phyloP scores from a whole-genome alignment of 2,888 invertebrate species.

The Oligia strigilis region DNA sequence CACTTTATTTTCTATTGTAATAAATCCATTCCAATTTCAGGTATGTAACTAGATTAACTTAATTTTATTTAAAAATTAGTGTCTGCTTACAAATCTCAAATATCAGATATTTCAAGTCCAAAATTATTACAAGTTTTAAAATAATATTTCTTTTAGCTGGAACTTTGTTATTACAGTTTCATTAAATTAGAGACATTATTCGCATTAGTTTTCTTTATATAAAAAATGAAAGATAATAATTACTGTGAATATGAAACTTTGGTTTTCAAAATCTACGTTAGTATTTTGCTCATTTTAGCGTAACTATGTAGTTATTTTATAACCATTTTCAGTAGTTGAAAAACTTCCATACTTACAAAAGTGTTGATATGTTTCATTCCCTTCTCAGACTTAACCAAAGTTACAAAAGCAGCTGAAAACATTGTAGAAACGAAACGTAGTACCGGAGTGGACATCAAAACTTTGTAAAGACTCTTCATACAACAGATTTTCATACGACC shows the following conservation, averaged over 20 bases:
- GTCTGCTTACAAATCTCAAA: slow-evolving; percentile 20
- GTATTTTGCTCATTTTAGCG: not conserved
- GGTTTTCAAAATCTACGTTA: not conserved
- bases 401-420: slow-evolving; percentile 17
- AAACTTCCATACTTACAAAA: not conserved
- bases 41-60: slow-evolving; percentile 30
- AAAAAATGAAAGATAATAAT: slow-evolving; percentile 2
- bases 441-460: slow-evolving; percentile 39
- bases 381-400: slow-evolving; percentile 11
- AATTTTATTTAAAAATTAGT: slow-evolving; percentile 30
- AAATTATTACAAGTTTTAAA: slow-evolving; percentile 19
- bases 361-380: not conserved
- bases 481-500: slow-evolving; percentile 59
- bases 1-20: slow-evolving; percentile 26
- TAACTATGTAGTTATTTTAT: not conserved
- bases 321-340: not conserved
- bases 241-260: not conserved
- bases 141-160: slow-evolving; percentile 8
- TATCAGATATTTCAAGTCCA: not conserved
- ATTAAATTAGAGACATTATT: slow-evolving; percentile 4
- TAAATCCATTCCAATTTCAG: slow-evolving; percentile 41
- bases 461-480: slow-evolving; percentile 47
- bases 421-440: slow-evolving; percentile 32
- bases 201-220: not conserved
- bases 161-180: slow-evolving; percentile 18